Evolutionary conservation across 2,113 vertebrate genomes (phyloP).

Genomic region (Pandion haliaetus): DNA sequence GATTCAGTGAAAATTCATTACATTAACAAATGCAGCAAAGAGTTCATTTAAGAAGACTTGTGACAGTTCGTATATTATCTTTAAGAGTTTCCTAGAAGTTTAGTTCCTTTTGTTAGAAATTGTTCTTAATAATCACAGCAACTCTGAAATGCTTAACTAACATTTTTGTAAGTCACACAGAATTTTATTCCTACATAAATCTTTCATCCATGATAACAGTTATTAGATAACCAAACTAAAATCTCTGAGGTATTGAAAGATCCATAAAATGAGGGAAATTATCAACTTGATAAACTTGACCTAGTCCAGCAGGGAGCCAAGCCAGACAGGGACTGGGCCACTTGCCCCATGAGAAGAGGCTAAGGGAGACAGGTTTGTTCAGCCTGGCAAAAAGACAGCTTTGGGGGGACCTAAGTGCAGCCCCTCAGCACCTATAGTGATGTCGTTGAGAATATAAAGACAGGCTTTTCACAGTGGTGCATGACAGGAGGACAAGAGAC

Average conservation of each 20-base stretch:
- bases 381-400: neutral
- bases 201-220: neutral
- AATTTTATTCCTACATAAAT: neutral
- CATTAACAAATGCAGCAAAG: neutral
- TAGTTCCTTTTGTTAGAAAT: neutral
- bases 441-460: neutral
- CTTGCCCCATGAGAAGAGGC: neutral
- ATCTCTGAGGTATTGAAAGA: neutral
- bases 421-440: neutral
- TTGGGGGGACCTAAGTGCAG: neutral
- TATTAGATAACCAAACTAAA: neutral
- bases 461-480: neutral
- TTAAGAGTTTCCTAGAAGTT: neutral
- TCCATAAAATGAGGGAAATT: neutral
- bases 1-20: neutral
- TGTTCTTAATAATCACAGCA: neutral
- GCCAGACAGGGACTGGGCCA: neutral
- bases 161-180: neutral
- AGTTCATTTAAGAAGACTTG: neutral
- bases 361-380: neutral
- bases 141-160: neutral
- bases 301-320: neutral
- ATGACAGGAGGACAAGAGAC: neutral
- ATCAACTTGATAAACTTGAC: neutral
- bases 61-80: neutral